Evolutionary conservation across 1,140 invertebrate species (phyloP), one percentile per base, ranked within the genome.

Genomic region (Littorina saxatilis): DNA sequence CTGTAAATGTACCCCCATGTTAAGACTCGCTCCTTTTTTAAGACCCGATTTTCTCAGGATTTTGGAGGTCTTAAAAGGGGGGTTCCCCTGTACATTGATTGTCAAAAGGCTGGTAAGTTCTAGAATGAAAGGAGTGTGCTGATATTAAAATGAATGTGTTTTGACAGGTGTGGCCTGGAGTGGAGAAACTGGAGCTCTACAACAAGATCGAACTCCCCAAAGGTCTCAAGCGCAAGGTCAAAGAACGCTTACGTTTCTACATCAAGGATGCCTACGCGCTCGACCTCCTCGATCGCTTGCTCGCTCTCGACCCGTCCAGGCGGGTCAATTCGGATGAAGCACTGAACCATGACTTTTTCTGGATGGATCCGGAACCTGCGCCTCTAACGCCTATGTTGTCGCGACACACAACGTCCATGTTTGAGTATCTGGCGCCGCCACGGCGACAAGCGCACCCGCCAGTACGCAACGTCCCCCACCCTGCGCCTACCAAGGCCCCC

Each of bases 281-380:
- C 88, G 98, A 99, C 92, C 93, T 99, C 27, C 91, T 99, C 0
- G 98, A 99, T 89, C 98, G 97, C 91, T 92, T 99, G 9, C 91
- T 99, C 11, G 96, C 96, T 29, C 92, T 99, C 29, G 97, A 99
- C 93, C 99, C 99, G 0, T 94, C 95, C 0, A 98, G 98, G 91
- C 93, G 99, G 84, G 95, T 95, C 43, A 97, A 99, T 91, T 96
- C 97, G 0, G 98, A 99, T 89, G 96, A 96, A 1, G 98, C 98
- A 0, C 90, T 99, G 1, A 98, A 99, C 93, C 98, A 99, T 88
- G 98, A 99, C 89, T 99, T 99, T 91, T 99, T 99, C 91, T 99
- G 98, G 97, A 97, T 95, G 1, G 98, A 99, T 91, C 98, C 99
- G 9, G 96, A 98, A 95, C 98, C 98, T 0, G 80, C 80, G 29